These are phyloP conservation scores for Machimus atricapillus DNA, from an alignment of 2,888 invertebrate species.

Conservation along the genomic window DNA sequence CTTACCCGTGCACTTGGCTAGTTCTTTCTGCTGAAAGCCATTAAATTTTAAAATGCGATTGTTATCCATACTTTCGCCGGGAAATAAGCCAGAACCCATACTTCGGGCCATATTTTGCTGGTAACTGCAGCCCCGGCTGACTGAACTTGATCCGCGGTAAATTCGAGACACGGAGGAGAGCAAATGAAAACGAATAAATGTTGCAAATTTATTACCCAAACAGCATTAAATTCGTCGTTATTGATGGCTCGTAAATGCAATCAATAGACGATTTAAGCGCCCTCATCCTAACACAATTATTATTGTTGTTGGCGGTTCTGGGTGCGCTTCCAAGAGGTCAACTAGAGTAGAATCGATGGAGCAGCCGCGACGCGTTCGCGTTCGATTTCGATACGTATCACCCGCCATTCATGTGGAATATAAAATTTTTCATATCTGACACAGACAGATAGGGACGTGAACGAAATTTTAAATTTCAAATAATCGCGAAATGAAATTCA, in stretches of 20 bases:
- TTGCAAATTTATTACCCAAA: conserved; percentile 40
- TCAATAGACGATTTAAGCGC: conserved; percentile 39
- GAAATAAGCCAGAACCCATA: not conserved
- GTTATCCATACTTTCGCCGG: not conserved
- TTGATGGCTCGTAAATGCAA: conserved; percentile 38
- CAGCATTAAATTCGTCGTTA: conserved; percentile 36
- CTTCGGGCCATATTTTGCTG: not conserved
- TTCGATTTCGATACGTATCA: not conserved
- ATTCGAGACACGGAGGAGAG: conserved; percentile 18
- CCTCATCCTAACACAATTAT: conserved; percentile 32
- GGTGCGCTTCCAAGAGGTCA: not conserved
- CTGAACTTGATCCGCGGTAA: not conserved
- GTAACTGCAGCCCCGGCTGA: not conserved
- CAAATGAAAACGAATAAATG: conserved; percentile 38
- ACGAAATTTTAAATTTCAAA: conserved; percentile 9
- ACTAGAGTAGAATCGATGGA: not conserved
- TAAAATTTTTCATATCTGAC: conserved; percentile 18
- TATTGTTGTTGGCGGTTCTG: conserved; percentile 9
- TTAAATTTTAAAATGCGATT: not conserved
- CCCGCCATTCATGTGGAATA: conserved; percentile 23
- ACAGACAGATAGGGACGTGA: conserved; percentile 1
- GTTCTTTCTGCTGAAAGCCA: not conserved
- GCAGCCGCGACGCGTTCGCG: not conserved
- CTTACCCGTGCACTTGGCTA: not conserved
- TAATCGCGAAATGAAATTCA: conserved; percentile 5